These are phyloP conservation scores for Aradus depressus DNA, from an alignment of 2,888 invertebrate species.

Conservation along the genomic window DNA sequence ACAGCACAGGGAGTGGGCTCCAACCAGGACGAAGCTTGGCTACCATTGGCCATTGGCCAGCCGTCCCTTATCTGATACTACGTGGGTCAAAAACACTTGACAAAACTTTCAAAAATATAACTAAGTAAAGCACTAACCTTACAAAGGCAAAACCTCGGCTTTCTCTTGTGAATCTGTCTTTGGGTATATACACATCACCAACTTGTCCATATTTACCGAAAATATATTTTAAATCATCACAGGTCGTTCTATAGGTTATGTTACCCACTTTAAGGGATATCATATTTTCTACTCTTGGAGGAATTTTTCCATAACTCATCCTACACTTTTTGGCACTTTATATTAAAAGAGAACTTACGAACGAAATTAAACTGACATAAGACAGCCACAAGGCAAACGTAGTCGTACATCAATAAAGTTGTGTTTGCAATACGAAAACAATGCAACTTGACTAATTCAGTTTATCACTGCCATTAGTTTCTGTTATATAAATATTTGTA, in stretches of 20 bases:
- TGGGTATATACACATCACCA: slow-evolving; percentile 33
- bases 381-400: too few species aligned
- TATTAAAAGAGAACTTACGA: too few species aligned
- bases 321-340: too few species aligned
- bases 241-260: slow-evolving; percentile 32
- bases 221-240: slow-evolving; percentile 31
- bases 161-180: slow-evolving; percentile 32
- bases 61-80: not conserved
- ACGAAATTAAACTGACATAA: too few species aligned
- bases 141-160: slow-evolving; percentile 33
- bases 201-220: slow-evolving; percentile 32
- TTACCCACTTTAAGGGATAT: slow-evolving; percentile 33
- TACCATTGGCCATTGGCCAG: not conserved
- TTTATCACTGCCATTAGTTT: too few species aligned
- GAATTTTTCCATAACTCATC: slow-evolving; percentile 30
- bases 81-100: slow-evolving; percentile 6
- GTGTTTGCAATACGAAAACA: too few species aligned
- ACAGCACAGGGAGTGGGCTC: too few species aligned
- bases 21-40: too few species aligned
- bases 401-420: too few species aligned
- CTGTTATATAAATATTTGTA: too few species aligned
- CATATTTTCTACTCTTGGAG: slow-evolving; percentile 32
- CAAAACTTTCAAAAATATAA: too few species aligned
- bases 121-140: slow-evolving; percentile 26
- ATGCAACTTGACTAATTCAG: too few species aligned